Base-by-base conservation (phyloP, 1,140 invertebrate species). In the Monochamus saltuarius region DNA sequence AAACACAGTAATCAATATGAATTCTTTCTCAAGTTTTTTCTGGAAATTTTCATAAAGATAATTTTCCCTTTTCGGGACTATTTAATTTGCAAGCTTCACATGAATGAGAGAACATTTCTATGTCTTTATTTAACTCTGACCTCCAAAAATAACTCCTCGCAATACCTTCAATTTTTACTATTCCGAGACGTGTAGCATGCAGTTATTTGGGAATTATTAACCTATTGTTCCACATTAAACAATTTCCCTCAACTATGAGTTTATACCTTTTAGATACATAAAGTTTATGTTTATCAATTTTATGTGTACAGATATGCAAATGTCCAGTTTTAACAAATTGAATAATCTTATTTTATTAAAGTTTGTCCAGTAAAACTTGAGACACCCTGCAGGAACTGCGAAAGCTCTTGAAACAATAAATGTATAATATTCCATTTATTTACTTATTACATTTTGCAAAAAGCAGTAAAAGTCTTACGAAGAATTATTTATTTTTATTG, bases 1-100 rank as follows among this genome's bases (percentile, higher is more conserved):
- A 60, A 59, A 71, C 42, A 7, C 67, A 57, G 59, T 67, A 75
- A 64, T 76, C 71, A 4, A 67, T 38, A 46, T 75, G 66, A 14
- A 75, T 40, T 13, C 68, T 47, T 19, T 67, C 59, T 37, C 56
- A 66, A 46, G 40, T 10, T 39, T 61, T n/a, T 37, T 50, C 37
- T 1, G 58, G 39, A 47, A n/a, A 29, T 7, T 45, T 14, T 19
- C 39, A 56, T 2, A 13, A 14, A 14, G 37, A 40, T 40, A 59
- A 51, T n/a, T 19, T 29, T n/a, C 36, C 22, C 67, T 68, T 74
- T 56, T 78, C 72, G 11, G 70, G 52, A 37, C 7, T 37, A 47
- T 35, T 11, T 35, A 46, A 35, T 47, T 13, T 34, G 13, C 22
- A 60, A 60, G 29, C 47, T 54, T 43, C 35, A 45, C 59, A 60